Evolutionary conservation across 2,888 invertebrate species (phyloP).

Genomic region (Pheosia gnoma): DNA sequence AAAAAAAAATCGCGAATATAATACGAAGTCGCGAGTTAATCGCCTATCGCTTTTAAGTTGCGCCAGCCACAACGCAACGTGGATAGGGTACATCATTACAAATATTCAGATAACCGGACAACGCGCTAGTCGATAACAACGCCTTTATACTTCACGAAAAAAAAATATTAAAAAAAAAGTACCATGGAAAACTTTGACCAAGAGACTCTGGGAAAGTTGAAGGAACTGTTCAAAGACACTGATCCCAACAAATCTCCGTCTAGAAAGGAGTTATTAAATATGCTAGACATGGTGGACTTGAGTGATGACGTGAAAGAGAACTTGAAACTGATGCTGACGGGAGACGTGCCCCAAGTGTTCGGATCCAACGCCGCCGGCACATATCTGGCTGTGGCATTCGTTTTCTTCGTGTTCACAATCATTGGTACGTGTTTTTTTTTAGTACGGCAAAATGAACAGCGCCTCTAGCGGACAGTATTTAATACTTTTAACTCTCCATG

Average conservation of each 20-base stretch:
- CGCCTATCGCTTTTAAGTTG: slow-evolving; percentile 25
- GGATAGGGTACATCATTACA: slow-evolving; percentile 53
- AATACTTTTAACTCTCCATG: no score
- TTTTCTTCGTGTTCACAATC: slow-evolving; percentile 59
- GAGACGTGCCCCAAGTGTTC: slow-evolving; percentile 68
- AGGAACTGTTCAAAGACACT: slow-evolving; percentile 61
- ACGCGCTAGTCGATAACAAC: not conserved
- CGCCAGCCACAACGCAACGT: slow-evolving; percentile 42
- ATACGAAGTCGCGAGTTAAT: not conserved
- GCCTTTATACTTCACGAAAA: slow-evolving; percentile 16
- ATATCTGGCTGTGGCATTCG: slow-evolving; percentile 57
- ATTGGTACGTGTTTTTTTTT: slow-evolving; percentile 46
- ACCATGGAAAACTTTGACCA: slow-evolving; percentile 50
- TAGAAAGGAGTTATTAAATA: slow-evolving; percentile 81
- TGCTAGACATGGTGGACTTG: slow-evolving; percentile 84
- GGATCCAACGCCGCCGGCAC: slow-evolving; percentile 55
- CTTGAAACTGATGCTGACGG: slow-evolving; percentile 78
- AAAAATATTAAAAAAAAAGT: slow-evolving; percentile 10
- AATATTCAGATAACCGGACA: slow-evolving; percentile 9
- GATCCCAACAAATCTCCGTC: slow-evolving; percentile 70
- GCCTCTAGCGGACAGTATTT: no score
- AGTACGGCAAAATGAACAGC: not conserved
- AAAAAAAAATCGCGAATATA: no score
- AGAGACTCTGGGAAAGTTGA: slow-evolving; percentile 47
- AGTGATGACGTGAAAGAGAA: slow-evolving; percentile 86